Conservation (phyloP, 2,888 invertebrate genomes). For the Drosophila mimetica region DNA sequence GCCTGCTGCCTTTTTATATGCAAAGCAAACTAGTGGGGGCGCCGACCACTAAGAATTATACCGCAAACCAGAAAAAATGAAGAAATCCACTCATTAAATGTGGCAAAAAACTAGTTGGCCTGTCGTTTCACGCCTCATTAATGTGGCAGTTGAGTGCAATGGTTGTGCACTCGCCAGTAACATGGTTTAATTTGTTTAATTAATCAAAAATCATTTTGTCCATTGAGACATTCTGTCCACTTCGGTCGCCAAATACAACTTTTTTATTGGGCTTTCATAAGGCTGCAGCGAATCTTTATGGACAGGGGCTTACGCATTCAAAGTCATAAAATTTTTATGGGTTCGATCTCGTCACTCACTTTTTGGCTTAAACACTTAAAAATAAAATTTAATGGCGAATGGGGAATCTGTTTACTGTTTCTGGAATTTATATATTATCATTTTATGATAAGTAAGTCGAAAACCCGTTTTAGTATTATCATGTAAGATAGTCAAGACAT, state of each 20-base stretch:
- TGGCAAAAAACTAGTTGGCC: slow-evolving; percentile 59
- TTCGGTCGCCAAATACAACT: not conserved
- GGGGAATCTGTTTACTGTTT: not conserved
- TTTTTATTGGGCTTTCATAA: slow-evolving; percentile 22
- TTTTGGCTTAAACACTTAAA: not conserved
- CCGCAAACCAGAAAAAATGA: slow-evolving; percentile 19
- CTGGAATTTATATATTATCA: not conserved
- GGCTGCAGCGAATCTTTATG: slow-evolving; percentile 9
- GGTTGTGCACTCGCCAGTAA: slow-evolving; percentile 26
- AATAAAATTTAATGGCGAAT: not conserved
- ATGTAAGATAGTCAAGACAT: not conserved
- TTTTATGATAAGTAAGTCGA: not conserved
- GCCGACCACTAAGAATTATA: slow-evolving; percentile 12
- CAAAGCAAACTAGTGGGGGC: slow-evolving; percentile 15
- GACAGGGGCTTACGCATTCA: not conserved
- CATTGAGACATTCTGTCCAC: slow-evolving; percentile 1
- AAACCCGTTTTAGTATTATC: not conserved
- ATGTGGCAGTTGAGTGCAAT: slow-evolving; percentile 46
- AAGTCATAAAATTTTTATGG: slow-evolving; percentile 24
- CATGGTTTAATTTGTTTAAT: slow-evolving; percentile 43
- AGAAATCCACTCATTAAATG: slow-evolving; percentile 31
- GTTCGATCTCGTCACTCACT: slow-evolving; percentile 2
- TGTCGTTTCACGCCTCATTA: slow-evolving; percentile 66
- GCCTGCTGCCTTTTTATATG: slow-evolving; percentile 5
- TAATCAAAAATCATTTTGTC: slow-evolving; percentile 25